Evolutionary conservation across 2,888 invertebrate genomes (phyloP), one percentile per base, ranked within the genome.

Genomic region (Phortica magna): DNA sequence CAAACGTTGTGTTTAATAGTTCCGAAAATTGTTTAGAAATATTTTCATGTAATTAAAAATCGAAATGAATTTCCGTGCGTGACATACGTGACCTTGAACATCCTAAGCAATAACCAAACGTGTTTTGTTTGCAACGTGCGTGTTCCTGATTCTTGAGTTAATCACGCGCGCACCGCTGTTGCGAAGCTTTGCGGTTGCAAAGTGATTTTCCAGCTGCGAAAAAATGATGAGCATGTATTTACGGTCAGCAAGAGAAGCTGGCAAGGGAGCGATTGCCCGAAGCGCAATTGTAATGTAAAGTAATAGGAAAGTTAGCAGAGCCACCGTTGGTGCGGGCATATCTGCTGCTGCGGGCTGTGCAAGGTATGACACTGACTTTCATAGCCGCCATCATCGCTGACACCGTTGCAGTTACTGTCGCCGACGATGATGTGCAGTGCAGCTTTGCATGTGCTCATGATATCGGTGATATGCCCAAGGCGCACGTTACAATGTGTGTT

Each of bases 351-450:
- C 19, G 9, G n/a, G 17, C 68, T 22, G 5, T 39, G 55, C 1
- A n/a, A 14, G 65, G 39, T 39, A 53, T 74, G 74, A 74, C 74
- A 74, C 74, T 70, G 70, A 68, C 59, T 68, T 70, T 31, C 31
- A 31, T 31, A 61, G 42, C 43, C 14, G 9, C 17, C 41, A 22
- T 31, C 48, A 7, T 57, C 9, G 57, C 57, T 2, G 48, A 3
- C 31, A 31, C 31, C 31, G 31, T 3, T 53, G 53, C 14, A 14
- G 1, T 53, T 53, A 14, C 53, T 1, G 53, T 53, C 14, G 53
- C 53, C 53, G 31, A 2, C 3, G 31, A 31, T 3, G 31, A 31
- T 4, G 31, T 31, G 31, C 31, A 31, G 1, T 31, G 31, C 31
- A 31, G 31, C 14, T 48, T 59, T 59, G n/a, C n/a, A 59, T 59